Evolutionary conservation across 2,113 vertebrate species (phyloP).

Genomic region (Centropristis striata): DNA sequence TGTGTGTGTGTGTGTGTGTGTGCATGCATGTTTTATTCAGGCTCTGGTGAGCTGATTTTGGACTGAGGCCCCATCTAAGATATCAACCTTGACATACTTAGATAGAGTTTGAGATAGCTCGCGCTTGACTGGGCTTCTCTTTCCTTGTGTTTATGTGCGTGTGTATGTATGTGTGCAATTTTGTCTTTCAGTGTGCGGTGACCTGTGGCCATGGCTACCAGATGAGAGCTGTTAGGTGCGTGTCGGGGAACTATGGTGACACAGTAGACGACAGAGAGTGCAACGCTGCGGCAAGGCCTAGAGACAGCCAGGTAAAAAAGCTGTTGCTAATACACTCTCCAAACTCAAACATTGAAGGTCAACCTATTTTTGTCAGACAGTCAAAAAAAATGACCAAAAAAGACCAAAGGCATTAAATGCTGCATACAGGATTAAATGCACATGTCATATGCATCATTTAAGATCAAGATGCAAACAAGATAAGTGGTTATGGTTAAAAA

Average conservation of each 20-base stretch:
- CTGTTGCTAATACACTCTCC: background rate
- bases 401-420: background rate
- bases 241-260: conserved; percentile 82
- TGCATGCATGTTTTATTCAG: conserved; percentile 30
- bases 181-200: conserved; percentile 88
- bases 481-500: background rate
- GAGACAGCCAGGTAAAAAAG: conserved; percentile 88
- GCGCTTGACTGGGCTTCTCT: conserved; percentile 28
- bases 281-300: conserved; percentile 87
- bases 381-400: conserved; percentile 6
- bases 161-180: conserved; percentile 45
- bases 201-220: conserved; percentile 93
- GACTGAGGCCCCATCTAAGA: conserved; percentile 52
- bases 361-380: background rate
- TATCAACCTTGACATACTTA: conserved; percentile 55
- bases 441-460: background rate
- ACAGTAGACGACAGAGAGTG: conserved; percentile 89
- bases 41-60: conserved; percentile 39
- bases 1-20: conserved; percentile 13
- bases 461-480: background rate
- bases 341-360: background rate
- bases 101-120: conserved; percentile 56
- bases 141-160: conserved; percentile 14
- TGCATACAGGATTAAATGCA: conserved; percentile 2
- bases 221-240: conserved; percentile 91